Percentiles rank a stretch among this genome's conserved stretches.
Evolutionary conservation across 2,113 vertebrate species (phyloP).

Genomic region (human (Homo sapiens)): GRCh38 chr13:104670501-104671000

Average conservation of each 20-base stretch:
- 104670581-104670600: no score
- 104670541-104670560: no score
- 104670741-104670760: not conserved
- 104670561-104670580: not conserved
- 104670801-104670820: not conserved
- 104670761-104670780: fast-evolving
- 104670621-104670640: no score
- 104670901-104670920: not conserved
- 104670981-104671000: fast-evolving
- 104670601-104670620: not conserved
- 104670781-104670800: not conserved
- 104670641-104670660: not conserved
- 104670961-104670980: not conserved
- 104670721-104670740: not conserved
- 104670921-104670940: not conserved
- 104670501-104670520: not conserved
- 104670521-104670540: not conserved
- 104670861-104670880: not conserved
- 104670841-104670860: no score
- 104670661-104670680: not conserved
- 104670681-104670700: not conserved
- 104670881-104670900: not conserved
- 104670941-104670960: not conserved
- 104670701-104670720: not conserved
- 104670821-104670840: not conserved